Evolutionary conservation across 2,797 vertebrate species (phyloP).

Genomic region (Anguilla pacifica): DNA sequence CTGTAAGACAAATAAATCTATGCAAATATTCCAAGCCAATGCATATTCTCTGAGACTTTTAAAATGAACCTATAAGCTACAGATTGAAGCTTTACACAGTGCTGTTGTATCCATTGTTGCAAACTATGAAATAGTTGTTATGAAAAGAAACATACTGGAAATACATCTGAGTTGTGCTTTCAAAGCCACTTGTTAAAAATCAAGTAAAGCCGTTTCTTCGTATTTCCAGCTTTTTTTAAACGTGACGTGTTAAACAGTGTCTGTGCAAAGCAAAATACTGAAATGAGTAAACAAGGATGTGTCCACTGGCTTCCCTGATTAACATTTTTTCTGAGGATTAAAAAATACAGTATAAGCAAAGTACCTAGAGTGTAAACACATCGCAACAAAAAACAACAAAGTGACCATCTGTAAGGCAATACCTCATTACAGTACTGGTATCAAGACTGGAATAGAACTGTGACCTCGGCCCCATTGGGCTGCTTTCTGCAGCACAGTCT

Average conservation of each 20-base stretch:
- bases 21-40: background rate
- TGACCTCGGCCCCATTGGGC: background rate
- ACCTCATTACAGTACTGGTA: background rate
- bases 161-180: background rate
- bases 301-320: constrained; percentile 45
- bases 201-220: background rate
- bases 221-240: constrained; percentile 25
- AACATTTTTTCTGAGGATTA: constrained; percentile 29
- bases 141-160: background rate
- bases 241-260: constrained; percentile 33
- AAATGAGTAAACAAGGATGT: constrained; percentile 37
- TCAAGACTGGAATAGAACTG: background rate
- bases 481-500: background rate
- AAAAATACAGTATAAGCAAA: constrained; percentile 30
- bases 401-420: background rate
- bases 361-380: constrained; percentile 21
- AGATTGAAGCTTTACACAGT: background rate
- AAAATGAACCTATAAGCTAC: background rate
- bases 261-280: constrained; percentile 43
- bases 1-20: background rate
- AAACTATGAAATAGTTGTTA: background rate
- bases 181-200: background rate
- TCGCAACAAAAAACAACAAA: constrained; percentile 7
- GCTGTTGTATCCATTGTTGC: background rate
- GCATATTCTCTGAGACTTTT: background rate